These are phyloP conservation scores for Glareola pratincola DNA, from an alignment of 2,113 vertebrate genomes.

Conservation along the genomic window DNA sequence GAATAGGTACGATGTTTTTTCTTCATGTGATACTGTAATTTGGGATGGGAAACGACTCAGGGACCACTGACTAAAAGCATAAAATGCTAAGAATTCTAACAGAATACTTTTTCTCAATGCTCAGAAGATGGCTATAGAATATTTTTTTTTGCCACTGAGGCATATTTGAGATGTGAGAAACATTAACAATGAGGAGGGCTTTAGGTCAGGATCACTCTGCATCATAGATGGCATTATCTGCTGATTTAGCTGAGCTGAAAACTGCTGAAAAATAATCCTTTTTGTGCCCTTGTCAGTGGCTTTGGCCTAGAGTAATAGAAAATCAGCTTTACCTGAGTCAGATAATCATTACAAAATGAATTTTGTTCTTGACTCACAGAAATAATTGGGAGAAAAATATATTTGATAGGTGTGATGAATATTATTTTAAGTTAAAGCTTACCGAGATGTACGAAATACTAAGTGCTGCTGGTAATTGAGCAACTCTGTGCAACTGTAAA, in stretches of 20 bases:
- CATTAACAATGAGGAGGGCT: conserved; percentile 67
- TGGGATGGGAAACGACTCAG: not conserved
- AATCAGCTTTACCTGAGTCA: conserved; percentile 88
- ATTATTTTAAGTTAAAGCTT: conserved; percentile 81
- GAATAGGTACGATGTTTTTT: not conserved
- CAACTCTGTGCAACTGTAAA: conserved; percentile 51
- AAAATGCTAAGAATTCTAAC: conserved; percentile 10
- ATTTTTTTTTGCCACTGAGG: conserved; percentile 54
- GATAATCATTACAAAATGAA: conserved; percentile 94
- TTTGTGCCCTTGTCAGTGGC: conserved; percentile 83
- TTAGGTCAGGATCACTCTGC: conserved; percentile 75
- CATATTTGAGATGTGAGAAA: conserved; percentile 63
- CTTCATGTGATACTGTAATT: not conserved
- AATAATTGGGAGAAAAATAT: conserved; percentile 80
- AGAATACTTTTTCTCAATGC: not conserved
- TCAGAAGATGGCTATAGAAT: not conserved
- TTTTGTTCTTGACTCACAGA: conserved; percentile 78
- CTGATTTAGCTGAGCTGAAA: conserved; percentile 79
- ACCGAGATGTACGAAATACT: conserved; percentile 71
- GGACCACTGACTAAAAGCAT: not conserved
- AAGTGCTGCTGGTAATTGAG: conserved; percentile 77
- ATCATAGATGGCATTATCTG: conserved; percentile 75
- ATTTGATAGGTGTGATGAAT: conserved; percentile 78
- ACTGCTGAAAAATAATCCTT: conserved; percentile 85
- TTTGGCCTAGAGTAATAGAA: conserved; percentile 82